phyloP scores from a whole-genome alignment of 2,888 invertebrate genomes.

The Ophion ellenae region DNA sequence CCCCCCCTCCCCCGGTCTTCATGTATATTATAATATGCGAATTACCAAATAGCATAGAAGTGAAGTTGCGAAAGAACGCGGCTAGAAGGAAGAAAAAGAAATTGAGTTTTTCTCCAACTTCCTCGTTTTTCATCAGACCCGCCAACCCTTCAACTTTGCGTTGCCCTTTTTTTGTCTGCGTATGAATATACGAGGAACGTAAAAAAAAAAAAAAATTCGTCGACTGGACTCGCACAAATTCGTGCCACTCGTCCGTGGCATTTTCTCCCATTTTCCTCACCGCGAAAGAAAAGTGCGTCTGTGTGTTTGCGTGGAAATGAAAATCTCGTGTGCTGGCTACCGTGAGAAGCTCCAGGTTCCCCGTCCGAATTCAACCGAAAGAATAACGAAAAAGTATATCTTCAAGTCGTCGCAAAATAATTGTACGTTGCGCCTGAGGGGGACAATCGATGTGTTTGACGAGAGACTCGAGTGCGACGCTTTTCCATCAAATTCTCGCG shows the following conservation, averaged over 20 bases:
- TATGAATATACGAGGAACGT: not conserved
- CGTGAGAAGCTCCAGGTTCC: not conserved
- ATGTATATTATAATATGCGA: slow-evolving; percentile 71
- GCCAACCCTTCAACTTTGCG: not conserved
- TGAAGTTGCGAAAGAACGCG: slow-evolving; percentile 69
- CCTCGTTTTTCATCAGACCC: not conserved
- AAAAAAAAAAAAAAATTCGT: slow-evolving; percentile 28
- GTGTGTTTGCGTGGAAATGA: slow-evolving; percentile 21
- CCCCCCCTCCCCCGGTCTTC: slow-evolving; percentile 55
- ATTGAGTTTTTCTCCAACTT: not conserved
- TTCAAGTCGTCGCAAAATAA: not conserved
- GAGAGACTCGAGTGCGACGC: not conserved
- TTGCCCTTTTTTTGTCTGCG: slow-evolving; percentile 22
- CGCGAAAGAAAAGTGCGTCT: slow-evolving; percentile 26
- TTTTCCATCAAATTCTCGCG: not conserved
- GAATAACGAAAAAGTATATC: not conserved
- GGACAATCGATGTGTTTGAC: not conserved
- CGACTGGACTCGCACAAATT: slow-evolving; percentile 58
- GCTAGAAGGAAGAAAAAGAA: slow-evolving; percentile 64
- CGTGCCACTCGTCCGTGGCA: not conserved
- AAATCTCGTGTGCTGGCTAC: not conserved
- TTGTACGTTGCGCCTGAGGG: too few species aligned
- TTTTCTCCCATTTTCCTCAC: not conserved
- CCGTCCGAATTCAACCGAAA: not conserved
- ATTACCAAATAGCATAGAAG: slow-evolving; percentile 72